Percentiles rank a stretch among this genome's conserved stretches.
phyloP scores from a whole-genome alignment of 1,140 invertebrate species.

The Drosophila ercepeae region DNA sequence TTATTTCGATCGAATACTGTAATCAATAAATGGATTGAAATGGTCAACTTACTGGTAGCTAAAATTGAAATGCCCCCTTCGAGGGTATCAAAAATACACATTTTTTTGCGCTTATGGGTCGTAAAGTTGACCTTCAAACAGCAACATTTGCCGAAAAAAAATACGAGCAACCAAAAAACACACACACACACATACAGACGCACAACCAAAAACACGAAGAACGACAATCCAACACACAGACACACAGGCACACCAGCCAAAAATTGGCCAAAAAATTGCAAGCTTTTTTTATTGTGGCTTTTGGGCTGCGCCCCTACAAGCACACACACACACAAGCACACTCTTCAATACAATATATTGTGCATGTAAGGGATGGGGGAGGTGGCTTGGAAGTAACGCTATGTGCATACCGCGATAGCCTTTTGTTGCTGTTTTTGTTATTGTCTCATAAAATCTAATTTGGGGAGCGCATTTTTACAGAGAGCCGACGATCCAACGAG shows the following conservation, averaged over 20 bases:
- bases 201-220: constrained; percentile 50
- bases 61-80: constrained; percentile 10
- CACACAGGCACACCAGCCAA: constrained; percentile 39
- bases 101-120: constrained; percentile 82
- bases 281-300: constrained; percentile 62
- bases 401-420: constrained; percentile 63
- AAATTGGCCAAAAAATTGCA: constrained; percentile 81
- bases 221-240: constrained; percentile 28
- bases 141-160: constrained; percentile 74
- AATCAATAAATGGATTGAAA: too few relatives aligned
- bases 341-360: background rate
- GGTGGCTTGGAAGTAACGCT: constrained; percentile 45
- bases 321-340: constrained; percentile 13
- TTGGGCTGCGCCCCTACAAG: constrained; percentile 81
- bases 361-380: constrained; percentile 5
- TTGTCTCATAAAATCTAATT: constrained; percentile 81
- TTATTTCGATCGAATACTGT: too few relatives aligned
- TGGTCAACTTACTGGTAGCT: background rate
- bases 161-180: constrained; percentile 54
- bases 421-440: constrained; percentile 53
- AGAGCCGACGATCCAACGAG: too few relatives aligned
- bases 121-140: constrained; percentile 84
- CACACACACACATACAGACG: constrained; percentile 18
- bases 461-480: constrained; percentile 74
- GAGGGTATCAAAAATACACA: constrained; percentile 37